A percentile compares a stretch with the other conserved stretches of the same genome.
Evolutionary conservation across 2,113 vertebrate species (phyloP).

Genomic region (Cairina moschata): DNA sequence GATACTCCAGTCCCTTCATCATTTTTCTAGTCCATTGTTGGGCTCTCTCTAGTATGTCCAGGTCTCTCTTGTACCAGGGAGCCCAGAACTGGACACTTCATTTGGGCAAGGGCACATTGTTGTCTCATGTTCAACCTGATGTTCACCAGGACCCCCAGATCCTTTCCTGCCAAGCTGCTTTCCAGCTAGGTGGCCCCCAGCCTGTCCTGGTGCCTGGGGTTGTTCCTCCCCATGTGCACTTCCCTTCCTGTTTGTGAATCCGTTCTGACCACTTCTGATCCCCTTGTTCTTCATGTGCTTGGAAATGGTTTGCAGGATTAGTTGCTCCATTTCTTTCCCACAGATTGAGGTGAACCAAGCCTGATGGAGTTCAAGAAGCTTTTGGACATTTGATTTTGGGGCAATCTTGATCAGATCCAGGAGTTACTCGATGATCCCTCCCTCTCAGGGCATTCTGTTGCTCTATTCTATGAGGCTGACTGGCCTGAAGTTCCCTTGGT

Average conservation of each 20-base stretch:
- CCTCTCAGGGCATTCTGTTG: too few species aligned
- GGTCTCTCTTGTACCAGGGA: not conserved
- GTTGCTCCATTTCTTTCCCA: too few species aligned
- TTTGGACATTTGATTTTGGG: too few species aligned
- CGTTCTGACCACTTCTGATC: too few species aligned
- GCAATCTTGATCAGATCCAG: too few species aligned
- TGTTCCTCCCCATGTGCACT: not conserved
- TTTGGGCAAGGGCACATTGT: not conserved
- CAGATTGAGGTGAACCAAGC: too few species aligned
- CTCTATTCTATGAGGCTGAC: too few species aligned
- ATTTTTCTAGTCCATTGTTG: not conserved
- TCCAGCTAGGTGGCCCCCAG: not conserved
- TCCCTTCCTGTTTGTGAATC: not conserved
- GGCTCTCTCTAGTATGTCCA: not conserved
- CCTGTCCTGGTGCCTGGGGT: not conserved
- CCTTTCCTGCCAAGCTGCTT: not conserved
- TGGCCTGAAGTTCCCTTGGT: too few species aligned
- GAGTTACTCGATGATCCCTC: too few species aligned
- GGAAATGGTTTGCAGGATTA: too few species aligned
- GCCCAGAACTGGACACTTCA: not conserved
- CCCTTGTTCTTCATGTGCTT: too few species aligned
- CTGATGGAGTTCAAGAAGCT: too few species aligned
- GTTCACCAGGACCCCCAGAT: not conserved
- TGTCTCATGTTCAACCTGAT: not conserved
- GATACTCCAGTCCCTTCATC: not conserved